phyloP scores from a whole-genome alignment of 2,797 vertebrate species.

The Coregonus sp. region DNA sequence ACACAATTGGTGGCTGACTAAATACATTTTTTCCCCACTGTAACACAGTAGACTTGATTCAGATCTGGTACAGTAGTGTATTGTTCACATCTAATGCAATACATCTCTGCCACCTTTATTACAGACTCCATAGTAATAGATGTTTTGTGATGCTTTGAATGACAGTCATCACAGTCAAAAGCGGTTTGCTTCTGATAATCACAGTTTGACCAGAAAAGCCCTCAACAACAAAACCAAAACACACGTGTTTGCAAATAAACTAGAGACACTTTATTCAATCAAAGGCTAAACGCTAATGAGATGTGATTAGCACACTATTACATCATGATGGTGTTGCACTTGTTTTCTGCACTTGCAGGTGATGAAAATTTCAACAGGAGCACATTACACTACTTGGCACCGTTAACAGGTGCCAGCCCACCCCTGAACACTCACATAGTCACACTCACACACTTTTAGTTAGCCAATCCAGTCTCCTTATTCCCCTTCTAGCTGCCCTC shows the following conservation, averaged over 20 bases:
- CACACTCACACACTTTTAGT: constrained; percentile 13
- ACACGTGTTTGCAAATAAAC: constrained; percentile 46
- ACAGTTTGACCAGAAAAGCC: too few species aligned
- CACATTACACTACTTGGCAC: constrained; percentile 96
- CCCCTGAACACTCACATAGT: constrained; percentile 28
- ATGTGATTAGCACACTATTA: too few species aligned
- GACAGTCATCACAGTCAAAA: background rate
- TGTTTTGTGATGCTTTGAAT: background rate
- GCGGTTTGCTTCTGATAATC: constrained; percentile 13
- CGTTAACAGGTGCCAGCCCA: constrained; percentile 90
- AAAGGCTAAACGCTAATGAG: constrained; percentile 76
- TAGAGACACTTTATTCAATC: constrained; percentile 68
- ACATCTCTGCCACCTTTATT: too few species aligned
- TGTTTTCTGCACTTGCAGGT: constrained; percentile 94
- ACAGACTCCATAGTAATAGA: too few species aligned
- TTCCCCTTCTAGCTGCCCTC: background rate
- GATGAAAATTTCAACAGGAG: constrained; percentile 95
- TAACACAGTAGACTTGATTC: too few species aligned
- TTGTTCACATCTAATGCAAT: too few species aligned
- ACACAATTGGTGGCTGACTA: too few species aligned
- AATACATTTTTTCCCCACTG: too few species aligned
- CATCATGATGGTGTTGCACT: too few species aligned
- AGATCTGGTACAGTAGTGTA: too few species aligned
- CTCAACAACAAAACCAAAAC: constrained; percentile 43
- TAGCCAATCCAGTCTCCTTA: background rate